Evolutionary conservation across 2,888 invertebrate species (phyloP), one percentile per base, ranked within the genome.

Genomic region (Gisinianus flammeolus): DNA sequence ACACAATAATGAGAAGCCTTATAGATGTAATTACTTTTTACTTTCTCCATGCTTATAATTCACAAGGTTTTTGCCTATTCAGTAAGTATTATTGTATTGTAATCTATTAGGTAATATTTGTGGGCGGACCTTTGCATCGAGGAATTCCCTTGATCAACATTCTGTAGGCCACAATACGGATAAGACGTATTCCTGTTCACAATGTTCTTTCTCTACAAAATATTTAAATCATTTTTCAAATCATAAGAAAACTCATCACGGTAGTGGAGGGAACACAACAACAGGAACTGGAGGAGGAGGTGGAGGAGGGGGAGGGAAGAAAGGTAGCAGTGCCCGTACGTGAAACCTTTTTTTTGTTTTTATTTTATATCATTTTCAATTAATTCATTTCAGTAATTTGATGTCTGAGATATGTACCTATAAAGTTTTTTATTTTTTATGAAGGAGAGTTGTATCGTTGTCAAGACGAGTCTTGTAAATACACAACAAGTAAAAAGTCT

Each of bases 131-230:
- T 76, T 76, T 31, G 68, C 67, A 30, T 76, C 67, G n/a, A 10
- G 72, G 10, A 72, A 58, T 58, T 72, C 72, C 31, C 22, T 72
- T 78, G 90, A 90, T 81, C 89, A 90, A 77, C 91, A 91, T 85
- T 86, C 89, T 85, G 87, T 89, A 62, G 89, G 88, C 0, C 91
- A 91, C 85, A 88, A 88, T 62, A 87, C 88, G 67, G 89, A 89
- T 78, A 89, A 91, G 80, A 90, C 89, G n/a, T 89, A 90, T 82
- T 87, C 89, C 0, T 92, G 92, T 85, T 91, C 91, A 80, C 88
- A 89, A n/a, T 92, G 92, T 86, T 91, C 91, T 10, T 92, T 91
- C 86, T 89, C 90, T 79, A 91, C 91, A 54, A 91, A 91, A 85
- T 91, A 90, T 85, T 88, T 91, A 81, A 91, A 91, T 82, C 91